These are phyloP conservation scores for Augochlora pura DNA, from an alignment of 1,140 invertebrate species.

Conservation along the genomic window DNA sequence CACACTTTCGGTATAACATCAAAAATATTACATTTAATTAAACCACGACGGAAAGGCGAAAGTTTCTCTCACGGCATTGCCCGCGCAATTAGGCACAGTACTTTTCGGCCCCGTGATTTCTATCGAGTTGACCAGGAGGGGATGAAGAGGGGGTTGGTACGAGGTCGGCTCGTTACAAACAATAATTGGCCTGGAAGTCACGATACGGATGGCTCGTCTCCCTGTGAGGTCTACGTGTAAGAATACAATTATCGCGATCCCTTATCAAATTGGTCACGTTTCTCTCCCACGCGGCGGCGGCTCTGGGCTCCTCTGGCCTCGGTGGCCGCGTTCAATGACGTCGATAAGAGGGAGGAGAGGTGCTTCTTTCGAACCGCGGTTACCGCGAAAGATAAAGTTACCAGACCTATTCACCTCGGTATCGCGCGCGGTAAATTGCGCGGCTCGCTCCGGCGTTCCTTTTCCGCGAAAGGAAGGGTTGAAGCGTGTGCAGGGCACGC, in stretches of 20 bases:
- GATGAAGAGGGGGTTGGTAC: too few relatives aligned
- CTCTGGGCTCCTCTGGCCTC: neutral
- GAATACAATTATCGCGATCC: conserved; percentile 46
- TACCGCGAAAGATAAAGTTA: neutral
- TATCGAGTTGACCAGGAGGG: neutral
- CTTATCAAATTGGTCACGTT: conserved; percentile 46
- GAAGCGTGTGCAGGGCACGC: too few relatives aligned
- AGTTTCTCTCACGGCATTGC: neutral
- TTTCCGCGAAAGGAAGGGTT: neutral
- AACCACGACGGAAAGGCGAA: too few relatives aligned
- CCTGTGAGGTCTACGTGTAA: conserved; percentile 41
- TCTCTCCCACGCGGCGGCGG: conserved; percentile 29
- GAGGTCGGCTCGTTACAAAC: conserved; percentile 20
- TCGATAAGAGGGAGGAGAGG: conserved; percentile 17
- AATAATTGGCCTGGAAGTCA: conserved; percentile 38
- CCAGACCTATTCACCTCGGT: neutral
- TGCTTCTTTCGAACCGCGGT: conserved; percentile 18
- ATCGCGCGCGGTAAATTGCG: neutral
- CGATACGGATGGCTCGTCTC: conserved; percentile 32
- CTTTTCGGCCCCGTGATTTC: conserved; percentile 5
- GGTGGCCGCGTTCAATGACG: conserved; percentile 11
- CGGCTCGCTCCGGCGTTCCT: neutral
- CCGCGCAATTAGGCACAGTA: conserved; percentile 12
- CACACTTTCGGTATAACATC: too few relatives aligned
- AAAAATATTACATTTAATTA: too few relatives aligned